Evolutionary conservation across 2,113 vertebrate genomes (phyloP), one percentile per base, ranked within the genome.

Genomic region (Neolamprologus brichardi): DNA sequence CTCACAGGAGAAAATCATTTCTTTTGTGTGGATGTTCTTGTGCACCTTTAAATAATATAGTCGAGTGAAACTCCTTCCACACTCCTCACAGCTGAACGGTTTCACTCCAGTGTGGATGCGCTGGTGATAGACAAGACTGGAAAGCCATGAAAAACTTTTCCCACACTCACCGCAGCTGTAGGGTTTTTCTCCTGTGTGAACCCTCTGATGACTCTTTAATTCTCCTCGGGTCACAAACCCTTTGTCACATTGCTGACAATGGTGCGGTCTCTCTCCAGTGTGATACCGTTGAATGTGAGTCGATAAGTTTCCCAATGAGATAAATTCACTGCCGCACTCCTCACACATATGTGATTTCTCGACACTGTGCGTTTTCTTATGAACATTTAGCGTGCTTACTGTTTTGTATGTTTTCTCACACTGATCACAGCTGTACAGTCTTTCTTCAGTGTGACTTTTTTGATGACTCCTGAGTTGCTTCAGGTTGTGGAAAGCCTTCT

Each of bases 51-150:
- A n/a, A n/a, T n/a, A n/a, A n/a, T n/a, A n/a, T n/a, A n/a, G n/a
- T n/a, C n/a, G n/a, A n/a, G n/a, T n/a, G n/a, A n/a, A n/a, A n/a
- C n/a, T n/a, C n/a, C n/a, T n/a, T n/a, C n/a, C n/a, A n/a, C n/a
- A n/a, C 10, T 20, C 12, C 44, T 49, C 44, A 52, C 51, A 52
- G 8, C 4, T n/a, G 8, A 52, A 52, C 1, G 2, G 18, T n/a
- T 20, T 52, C 51, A 10, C 51, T 0, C 51, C 51, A 52, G 18
- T 52, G 51, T 20, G 51, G 8, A 20, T n/a, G 18, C 18, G 51
- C 51, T 9, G 3, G 51, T 52, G 51, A 20, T 0, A 1, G 8
- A 5, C 0, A 1, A 53, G 9, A n/a, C 0, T 53, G 2, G 5
- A 3, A 5, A 5, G 3, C n/a, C 0, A 0, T 2, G 51, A 2